These are phyloP conservation scores for Pimpla rufipes DNA, from an alignment of 2,888 invertebrate species.

Conservation along the genomic window DNA sequence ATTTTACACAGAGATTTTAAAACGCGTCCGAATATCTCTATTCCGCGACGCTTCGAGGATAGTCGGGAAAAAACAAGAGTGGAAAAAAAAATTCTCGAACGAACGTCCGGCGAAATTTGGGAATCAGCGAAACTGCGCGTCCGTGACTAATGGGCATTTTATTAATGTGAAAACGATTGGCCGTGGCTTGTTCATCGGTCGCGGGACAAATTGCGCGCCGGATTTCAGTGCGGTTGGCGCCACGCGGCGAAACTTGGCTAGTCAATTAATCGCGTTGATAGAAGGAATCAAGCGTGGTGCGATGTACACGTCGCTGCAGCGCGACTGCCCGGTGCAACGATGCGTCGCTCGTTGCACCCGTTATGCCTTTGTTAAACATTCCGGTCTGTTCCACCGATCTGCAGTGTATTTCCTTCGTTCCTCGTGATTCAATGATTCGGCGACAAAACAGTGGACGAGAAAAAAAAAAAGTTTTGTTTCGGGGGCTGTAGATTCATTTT, in stretches of 20 bases:
- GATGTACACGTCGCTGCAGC: slow-evolving; percentile 1
- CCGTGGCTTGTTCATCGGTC: slow-evolving; percentile 29
- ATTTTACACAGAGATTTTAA: no score
- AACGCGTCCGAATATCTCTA: no score
- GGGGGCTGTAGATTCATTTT: no score
- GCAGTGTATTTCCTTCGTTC: neutral
- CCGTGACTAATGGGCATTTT: slow-evolving; percentile 12
- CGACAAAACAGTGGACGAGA: neutral
- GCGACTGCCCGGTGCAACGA: slow-evolving; percentile 9
- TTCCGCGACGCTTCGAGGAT: no score
- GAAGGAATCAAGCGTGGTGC: slow-evolving; percentile 34
- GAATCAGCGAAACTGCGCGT: neutral
- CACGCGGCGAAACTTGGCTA: slow-evolving; percentile 27
- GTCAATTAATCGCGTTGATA: slow-evolving; percentile 55
- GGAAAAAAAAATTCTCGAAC: neutral
- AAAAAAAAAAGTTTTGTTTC: neutral
- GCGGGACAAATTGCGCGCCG: slow-evolving; percentile 16
- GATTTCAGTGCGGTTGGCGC: slow-evolving; percentile 26
- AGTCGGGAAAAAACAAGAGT: neutral
- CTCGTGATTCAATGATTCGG: neutral
- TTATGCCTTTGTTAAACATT: slow-evolving; percentile 26
- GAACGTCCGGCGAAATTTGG: neutral
- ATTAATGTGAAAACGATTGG: slow-evolving; percentile 22
- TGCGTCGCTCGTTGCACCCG: neutral
- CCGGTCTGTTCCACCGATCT: neutral